These are phyloP conservation scores for Anadara kagoshimensis DNA, from an alignment of 1,140 invertebrate genomes.

Conservation along the genomic window DNA sequence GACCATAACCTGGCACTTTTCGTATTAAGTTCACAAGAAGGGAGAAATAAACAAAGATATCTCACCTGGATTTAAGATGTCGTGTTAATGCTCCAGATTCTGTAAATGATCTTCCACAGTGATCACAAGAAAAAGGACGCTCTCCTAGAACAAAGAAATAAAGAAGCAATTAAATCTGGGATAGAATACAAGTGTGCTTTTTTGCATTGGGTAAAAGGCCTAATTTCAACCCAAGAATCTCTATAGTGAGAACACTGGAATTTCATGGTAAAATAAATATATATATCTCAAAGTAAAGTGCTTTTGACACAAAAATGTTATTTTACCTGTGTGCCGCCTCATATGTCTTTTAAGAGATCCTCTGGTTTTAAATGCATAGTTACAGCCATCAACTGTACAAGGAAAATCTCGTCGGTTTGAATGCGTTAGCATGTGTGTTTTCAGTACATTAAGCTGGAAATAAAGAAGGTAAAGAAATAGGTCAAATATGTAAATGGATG, in stretches of 20 bases:
- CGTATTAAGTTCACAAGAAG: no score
- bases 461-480: no score
- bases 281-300: no score
- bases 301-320: not conserved
- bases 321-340: constrained; percentile 69
- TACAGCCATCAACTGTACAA: constrained; percentile 62
- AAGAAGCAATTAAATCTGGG: no score
- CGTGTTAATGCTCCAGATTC: constrained; percentile 71
- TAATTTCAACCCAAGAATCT: no score
- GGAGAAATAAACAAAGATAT: no score
- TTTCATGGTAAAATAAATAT: no score
- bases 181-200: no score
- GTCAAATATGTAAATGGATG: no score
- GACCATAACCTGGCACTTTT: no score
- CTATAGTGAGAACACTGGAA: no score
- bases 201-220: no score
- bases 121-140: constrained; percentile 66
- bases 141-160: constrained; percentile 61
- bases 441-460: constrained; percentile 60
- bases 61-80: constrained; percentile 68
- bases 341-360: constrained; percentile 69
- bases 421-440: constrained; percentile 67
- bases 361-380: constrained; percentile 72
- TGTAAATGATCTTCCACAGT: constrained; percentile 67
- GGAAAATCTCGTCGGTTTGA: constrained; percentile 58